Percentiles rank a stretch among this genome's conserved stretches.
Evolutionary conservation across 2,888 invertebrate species (phyloP).

Genomic region (Drosophila dives): DNA sequence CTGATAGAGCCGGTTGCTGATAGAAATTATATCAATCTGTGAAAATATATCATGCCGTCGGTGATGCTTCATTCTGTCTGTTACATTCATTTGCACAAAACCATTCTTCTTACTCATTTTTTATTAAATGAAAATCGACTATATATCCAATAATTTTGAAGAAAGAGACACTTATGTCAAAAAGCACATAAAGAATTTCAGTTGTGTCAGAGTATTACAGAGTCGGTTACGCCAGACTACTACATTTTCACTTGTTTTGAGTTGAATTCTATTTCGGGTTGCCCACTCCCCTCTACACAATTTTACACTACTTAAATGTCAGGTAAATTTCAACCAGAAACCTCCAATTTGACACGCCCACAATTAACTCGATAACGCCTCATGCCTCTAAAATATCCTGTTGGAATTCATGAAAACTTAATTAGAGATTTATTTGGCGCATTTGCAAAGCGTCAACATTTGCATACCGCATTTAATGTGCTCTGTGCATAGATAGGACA

Average conservation of each 20-base stretch:
- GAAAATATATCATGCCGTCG: no score
- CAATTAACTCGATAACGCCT: constrained; percentile 53
- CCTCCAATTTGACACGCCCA: constrained; percentile 13
- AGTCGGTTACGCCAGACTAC: background rate
- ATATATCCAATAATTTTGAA: background rate
- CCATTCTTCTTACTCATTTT: no score
- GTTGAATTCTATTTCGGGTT: background rate
- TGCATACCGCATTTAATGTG: constrained; percentile 76
- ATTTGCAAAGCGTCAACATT: constrained; percentile 63
- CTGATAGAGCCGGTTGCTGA: no score
- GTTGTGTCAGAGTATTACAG: background rate
- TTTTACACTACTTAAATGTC: constrained; percentile 1
- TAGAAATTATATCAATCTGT: no score
- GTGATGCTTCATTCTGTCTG: no score
- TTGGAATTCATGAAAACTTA: constrained; percentile 73
- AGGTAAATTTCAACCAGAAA: constrained; percentile 21
- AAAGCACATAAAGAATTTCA: background rate
- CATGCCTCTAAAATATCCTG: constrained; percentile 38
- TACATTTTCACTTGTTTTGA: background rate
- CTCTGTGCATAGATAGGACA: constrained; percentile 57
- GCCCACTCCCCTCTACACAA: background rate
- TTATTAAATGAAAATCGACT: background rate
- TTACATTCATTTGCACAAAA: no score
- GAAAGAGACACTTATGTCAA: background rate
- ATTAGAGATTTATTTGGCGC: constrained; percentile 69